These are phyloP conservation scores for Pangasianodon gigas DNA, from an alignment of 2,113 vertebrate species.

Conservation along the genomic window DNA sequence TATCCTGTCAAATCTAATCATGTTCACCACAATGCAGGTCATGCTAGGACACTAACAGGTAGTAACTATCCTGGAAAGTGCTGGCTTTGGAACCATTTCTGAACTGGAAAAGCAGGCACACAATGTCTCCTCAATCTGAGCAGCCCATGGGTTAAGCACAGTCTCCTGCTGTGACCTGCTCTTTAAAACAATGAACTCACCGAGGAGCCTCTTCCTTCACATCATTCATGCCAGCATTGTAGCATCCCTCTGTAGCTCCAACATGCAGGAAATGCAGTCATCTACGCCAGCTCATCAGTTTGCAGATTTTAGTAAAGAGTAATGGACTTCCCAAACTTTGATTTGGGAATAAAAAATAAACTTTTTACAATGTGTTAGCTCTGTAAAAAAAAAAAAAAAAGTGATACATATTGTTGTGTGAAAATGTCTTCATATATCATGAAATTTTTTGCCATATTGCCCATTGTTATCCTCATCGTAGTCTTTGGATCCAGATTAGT, in stretches of 20 bases:
- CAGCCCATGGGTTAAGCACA: conserved; percentile 61
- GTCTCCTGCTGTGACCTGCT: conserved; percentile 70
- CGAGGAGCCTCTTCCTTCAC: conserved; percentile 62
- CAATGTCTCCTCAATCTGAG: conserved; percentile 35
- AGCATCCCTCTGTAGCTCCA: conserved; percentile 29
- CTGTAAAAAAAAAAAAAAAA: neutral
- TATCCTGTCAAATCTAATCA: neutral
- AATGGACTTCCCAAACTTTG: neutral
- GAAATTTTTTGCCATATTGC: neutral
- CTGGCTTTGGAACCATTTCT: conserved; percentile 13
- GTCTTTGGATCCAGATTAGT: neutral
- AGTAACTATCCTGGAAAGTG: neutral
- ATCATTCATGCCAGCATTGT: conserved; percentile 63
- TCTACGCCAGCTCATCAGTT: neutral
- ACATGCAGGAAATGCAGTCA: neutral
- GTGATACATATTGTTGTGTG: neutral
- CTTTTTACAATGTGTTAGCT: neutral
- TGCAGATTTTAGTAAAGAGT: neutral
- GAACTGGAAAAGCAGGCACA: conserved; percentile 22
- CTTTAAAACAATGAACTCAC: conserved; percentile 70
- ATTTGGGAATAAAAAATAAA: neutral
- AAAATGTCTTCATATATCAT: neutral
- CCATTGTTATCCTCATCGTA: neutral
- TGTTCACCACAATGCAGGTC: neutral
- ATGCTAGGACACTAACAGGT: neutral